These are phyloP conservation scores for Drosophila kurseongensis DNA, from an alignment of 1,140 invertebrate species.

Conservation along the genomic window DNA sequence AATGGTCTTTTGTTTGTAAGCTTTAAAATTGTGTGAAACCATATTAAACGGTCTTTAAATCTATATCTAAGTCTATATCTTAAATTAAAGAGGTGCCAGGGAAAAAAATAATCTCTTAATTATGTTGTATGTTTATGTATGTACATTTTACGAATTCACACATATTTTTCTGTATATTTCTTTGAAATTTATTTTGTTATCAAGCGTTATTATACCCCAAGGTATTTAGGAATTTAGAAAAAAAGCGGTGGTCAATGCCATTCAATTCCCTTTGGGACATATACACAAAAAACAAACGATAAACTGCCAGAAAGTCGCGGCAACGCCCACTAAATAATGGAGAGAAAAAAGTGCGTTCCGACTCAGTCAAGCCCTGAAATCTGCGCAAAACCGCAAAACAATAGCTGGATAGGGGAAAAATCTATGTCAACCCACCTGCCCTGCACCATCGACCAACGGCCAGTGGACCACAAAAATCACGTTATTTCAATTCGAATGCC, in stretches of 20 bases:
- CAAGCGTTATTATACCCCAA: not conserved
- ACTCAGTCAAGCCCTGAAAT: constrained; percentile 69
- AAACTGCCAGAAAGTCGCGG: constrained; percentile 50
- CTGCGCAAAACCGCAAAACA: constrained; percentile 79
- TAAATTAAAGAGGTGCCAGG: no score
- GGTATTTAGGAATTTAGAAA: not conserved
- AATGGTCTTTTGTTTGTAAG: no score
- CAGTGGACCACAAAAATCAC: constrained; percentile 78
- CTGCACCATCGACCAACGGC: constrained; percentile 29
- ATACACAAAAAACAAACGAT: constrained; percentile 9
- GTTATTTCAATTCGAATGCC: constrained; percentile 81
- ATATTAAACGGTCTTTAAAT: no score
- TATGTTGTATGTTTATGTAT: no score
- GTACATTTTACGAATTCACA: no score
- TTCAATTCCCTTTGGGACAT: constrained; percentile 3
- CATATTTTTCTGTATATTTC: not conserved
- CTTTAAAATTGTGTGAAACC: no score
- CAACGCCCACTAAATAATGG: constrained; percentile 44
- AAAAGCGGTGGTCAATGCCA: constrained; percentile 15
- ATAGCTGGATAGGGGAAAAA: constrained; percentile 55
- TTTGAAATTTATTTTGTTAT: not conserved
- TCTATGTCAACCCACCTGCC: constrained; percentile 56
- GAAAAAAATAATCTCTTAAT: no score
- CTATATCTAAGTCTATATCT: no score
- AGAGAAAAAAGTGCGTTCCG: constrained; percentile 67